Base-by-base conservation (phyloP, 1,140 invertebrate genomes). In the Ladona fulva region DNA sequence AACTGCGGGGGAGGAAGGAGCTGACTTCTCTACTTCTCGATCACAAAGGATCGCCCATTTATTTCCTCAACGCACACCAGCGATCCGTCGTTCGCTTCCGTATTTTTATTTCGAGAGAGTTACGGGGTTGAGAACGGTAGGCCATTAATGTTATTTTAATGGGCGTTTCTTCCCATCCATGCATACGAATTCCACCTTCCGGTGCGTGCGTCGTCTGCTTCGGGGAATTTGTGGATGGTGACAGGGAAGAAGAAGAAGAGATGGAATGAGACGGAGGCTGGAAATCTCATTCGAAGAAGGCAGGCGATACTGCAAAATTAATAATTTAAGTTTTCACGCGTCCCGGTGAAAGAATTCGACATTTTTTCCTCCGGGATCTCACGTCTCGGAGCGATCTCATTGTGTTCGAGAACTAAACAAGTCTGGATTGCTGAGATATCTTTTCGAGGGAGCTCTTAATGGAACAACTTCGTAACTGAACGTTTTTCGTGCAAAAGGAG, bases 91-190 rank as follows among this genome's bases (percentile, higher is more conserved):
- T 12, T 66, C 52, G 14, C 44, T 52, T 11, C 44, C 19, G 10
- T 52, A 11, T 52, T 52, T 52, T 52, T 52, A 52, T 52, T 52
- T 19, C 44, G n/a, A n/a, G n/a, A 52, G 44, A 19, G 44, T 10
- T 52, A 11, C 44, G 44, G 44, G 44, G 10, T 19, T 66, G 12
- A 66, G n/a, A 66, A 12, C 1, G 52, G 12, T 3, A 12, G 52
- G 12, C 52, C 52, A 66, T 66, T 66, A 66, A 66, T 22, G 52
- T 66, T 66, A 66, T 66, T 66, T 66, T 66, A 66, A 66, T 66
- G 52, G 52, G 52, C 1, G 52, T 66, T 66, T 66, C 52, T 19
- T 12, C n/a, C 44, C 44, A 52, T 16, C 52, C 16, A 22, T 3
- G 44, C 44, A 52, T 52, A 52, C 44, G n/a, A 66, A 6, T 66